Evolutionary conservation across 2,888 invertebrate species (phyloP), one percentile per base, ranked within the genome.

Genomic region (Aspidiotus rigidus): DNA sequence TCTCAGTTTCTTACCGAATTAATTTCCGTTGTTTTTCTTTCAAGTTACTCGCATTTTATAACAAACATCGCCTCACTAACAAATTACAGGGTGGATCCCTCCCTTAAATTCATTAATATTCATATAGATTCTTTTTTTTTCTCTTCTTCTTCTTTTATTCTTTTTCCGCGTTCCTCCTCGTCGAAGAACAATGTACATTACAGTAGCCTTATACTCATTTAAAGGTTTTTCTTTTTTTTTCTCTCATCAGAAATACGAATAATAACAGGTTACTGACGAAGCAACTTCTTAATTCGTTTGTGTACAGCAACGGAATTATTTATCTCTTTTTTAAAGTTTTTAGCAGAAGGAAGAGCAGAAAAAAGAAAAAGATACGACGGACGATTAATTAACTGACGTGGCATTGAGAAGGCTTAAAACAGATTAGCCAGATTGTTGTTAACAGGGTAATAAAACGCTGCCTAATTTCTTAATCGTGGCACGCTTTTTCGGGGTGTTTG

Each of bases 21-120:
- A 67, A 67, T 67, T 66, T 67, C 67, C 67, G 67, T 67, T 67
- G 67, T 67, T 67, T 67, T 67, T 67, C 67, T 67, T 67, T 59
- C 39, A 67, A 67, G 59, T 67, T 67, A 67, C 59, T 60, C 67
- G 67, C 67, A 57, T 59, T 59, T 49, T 66, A 57, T 66, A 57
- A 57, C 66, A 57, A 59, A 57, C 60, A 59, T 67, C 60, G 44
- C 67, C 60, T 60, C 67, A 60, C 67, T 60, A 59, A 53, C 67
- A 67, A 67, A 67, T 67, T 67, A 67, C 67, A 67, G 67, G 67
- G 67, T 67, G 67, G 67, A 67, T 67, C 67, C 59, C 49, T 67
- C 60, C 39, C 67, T 67, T 53, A 60, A 67, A 59, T 67, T 67
- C 67, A 67, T 67, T 67, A 67, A 67, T 67, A 67, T 67, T 67